Conservation (phyloP, 2,113 vertebrate genomes). For the Macrotis lagotis region DNA sequence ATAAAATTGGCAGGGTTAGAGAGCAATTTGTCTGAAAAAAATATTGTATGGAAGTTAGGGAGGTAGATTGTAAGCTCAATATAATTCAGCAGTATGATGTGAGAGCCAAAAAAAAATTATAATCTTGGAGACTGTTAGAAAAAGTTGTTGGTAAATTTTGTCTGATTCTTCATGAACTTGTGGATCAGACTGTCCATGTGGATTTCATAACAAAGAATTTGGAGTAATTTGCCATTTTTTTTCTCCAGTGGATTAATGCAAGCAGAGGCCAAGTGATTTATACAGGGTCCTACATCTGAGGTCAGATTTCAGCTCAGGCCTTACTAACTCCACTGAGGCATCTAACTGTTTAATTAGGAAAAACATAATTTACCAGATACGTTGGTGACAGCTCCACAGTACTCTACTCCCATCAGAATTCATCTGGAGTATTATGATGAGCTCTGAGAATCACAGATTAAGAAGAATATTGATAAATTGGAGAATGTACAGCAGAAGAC, state of each 20-base stretch:
- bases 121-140: neutral
- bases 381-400: too few species aligned
- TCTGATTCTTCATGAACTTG: neutral
- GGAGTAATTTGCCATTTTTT: too few species aligned
- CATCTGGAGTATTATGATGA: too few species aligned
- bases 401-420: too few species aligned
- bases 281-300: too few species aligned
- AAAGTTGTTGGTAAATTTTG: neutral
- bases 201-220: neutral
- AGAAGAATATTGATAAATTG: too few species aligned
- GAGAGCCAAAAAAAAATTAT: too few species aligned
- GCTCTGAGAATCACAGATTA: too few species aligned
- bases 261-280: too few species aligned
- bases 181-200: neutral
- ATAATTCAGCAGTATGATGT: neutral
- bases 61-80: neutral
- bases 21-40: neutral
- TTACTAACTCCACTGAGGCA: neutral
- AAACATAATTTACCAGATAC: too few species aligned
- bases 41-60: neutral
- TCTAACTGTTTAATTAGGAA: neutral
- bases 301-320: neutral
- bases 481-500: too few species aligned
- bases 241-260: too few species aligned
- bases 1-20: neutral